Conservation (phyloP, 1,140 invertebrate species). For the Drosophila nasuta region DNA sequence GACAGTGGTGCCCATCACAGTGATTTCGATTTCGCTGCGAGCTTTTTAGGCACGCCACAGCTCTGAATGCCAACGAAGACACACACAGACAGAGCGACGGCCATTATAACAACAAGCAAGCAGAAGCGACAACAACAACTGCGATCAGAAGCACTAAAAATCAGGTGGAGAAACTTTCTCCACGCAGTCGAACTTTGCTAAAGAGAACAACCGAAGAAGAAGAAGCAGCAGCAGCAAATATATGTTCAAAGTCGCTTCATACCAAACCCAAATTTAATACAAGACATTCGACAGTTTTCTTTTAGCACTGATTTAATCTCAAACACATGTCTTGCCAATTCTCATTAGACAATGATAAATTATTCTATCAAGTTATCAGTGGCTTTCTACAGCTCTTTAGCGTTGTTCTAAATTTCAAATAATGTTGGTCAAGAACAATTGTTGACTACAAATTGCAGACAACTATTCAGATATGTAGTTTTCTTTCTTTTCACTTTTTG, state of each 20-base stretch:
- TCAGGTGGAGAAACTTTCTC: constrained; percentile 74
- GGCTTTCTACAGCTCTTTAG: background rate
- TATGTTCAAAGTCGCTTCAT: constrained; percentile 30
- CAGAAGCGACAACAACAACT: constrained; percentile 39
- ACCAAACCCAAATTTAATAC: constrained; percentile 47
- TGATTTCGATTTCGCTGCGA: constrained; percentile 51
- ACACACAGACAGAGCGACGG: constrained; percentile 13
- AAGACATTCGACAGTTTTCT: constrained; percentile 18
- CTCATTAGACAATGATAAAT: background rate
- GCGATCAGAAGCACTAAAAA: constrained; percentile 49
- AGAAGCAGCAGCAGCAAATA: constrained; percentile 12
- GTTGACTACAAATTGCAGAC: background rate
- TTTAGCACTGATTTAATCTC: background rate
- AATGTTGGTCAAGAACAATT: constrained; percentile 1
- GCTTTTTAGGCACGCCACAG: constrained; percentile 46
- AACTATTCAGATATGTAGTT: background rate
- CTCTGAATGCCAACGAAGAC: constrained; percentile 39
- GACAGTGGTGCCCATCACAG: constrained; percentile 14
- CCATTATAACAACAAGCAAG: constrained; percentile 22
- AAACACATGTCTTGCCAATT: background rate
- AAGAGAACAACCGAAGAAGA: constrained; percentile 60
- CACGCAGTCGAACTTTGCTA: constrained; percentile 54
- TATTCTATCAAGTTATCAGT: background rate
- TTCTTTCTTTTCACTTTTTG: constrained; percentile 16
- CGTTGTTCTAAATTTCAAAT: background rate